Evolutionary conservation across 2,888 invertebrate species (phyloP).

Genomic region (Trachelus tabidus): DNA sequence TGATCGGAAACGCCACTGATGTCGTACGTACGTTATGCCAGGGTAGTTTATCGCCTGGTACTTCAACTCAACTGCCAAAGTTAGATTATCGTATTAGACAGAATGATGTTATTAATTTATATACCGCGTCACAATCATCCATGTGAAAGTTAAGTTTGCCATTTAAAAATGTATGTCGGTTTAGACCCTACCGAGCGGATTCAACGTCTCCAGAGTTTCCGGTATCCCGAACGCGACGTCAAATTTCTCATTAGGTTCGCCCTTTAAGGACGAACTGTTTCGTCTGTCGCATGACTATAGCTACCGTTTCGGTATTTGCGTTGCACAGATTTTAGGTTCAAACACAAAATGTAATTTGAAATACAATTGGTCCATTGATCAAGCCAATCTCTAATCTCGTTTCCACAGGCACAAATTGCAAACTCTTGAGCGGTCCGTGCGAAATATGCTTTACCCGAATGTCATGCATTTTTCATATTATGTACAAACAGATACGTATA

Average conservation of each 20-base stretch:
- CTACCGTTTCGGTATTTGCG: too few relatives aligned
- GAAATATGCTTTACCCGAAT: background rate
- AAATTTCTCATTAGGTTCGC: background rate
- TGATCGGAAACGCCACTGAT: background rate
- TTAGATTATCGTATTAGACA: constrained; percentile 24
- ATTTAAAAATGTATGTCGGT: background rate
- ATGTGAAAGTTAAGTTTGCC: background rate
- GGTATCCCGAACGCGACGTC: background rate
- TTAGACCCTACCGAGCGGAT: background rate
- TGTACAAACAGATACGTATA: background rate
- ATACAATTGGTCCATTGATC: background rate
- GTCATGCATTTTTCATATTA: background rate
- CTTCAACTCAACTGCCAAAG: constrained; percentile 52
- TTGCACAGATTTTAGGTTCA: background rate
- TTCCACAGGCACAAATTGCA: background rate
- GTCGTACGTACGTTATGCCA: constrained; percentile 3
- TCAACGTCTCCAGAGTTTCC: background rate
- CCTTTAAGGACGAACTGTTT: too few relatives aligned
- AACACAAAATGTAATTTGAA: background rate
- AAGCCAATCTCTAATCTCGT: background rate
- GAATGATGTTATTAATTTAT: constrained; percentile 3
- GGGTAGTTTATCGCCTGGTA: constrained; percentile 19
- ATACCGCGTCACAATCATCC: background rate
- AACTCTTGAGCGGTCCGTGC: background rate
- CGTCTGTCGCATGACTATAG: too few relatives aligned